phyloP scores from a whole-genome alignment of 2,113 vertebrate genomes.

The Oceanodroma tethys region DNA sequence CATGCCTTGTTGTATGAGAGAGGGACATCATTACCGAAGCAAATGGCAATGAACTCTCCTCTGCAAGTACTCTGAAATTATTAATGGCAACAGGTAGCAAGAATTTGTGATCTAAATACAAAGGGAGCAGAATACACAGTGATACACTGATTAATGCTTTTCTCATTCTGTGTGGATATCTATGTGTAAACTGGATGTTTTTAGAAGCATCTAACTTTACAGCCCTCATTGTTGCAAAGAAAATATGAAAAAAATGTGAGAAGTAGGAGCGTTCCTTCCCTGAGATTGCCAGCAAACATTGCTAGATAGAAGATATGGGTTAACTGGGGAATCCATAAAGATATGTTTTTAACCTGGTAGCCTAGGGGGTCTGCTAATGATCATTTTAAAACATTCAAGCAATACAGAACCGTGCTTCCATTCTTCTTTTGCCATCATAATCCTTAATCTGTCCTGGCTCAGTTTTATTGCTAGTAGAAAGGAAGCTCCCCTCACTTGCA shows the following conservation, averaged over 20 bases:
- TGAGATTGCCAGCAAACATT: background rate
- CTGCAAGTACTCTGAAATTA: background rate
- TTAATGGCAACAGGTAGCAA: background rate
- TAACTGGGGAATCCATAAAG: background rate
- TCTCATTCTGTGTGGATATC: background rate
- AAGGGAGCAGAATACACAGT: background rate
- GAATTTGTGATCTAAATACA: background rate
- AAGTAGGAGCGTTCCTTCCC: background rate
- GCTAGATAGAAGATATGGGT: background rate
- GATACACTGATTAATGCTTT: background rate
- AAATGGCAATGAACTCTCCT: background rate
- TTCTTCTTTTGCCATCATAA: background rate
- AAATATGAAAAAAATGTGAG: background rate
- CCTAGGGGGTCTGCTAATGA: background rate
- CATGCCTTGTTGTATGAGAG: background rate
- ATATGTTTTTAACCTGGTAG: background rate
- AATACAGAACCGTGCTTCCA: background rate
- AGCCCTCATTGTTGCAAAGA: background rate
- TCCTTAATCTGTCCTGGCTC: background rate
- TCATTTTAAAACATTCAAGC: background rate
- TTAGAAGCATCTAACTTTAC: background rate
- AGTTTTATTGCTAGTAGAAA: background rate
- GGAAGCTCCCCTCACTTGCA: background rate
- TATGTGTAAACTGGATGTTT: background rate
- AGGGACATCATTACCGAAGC: background rate